Conservation (phyloP, 2,797 vertebrate genomes). For the Gouania willdenowi region DNA sequence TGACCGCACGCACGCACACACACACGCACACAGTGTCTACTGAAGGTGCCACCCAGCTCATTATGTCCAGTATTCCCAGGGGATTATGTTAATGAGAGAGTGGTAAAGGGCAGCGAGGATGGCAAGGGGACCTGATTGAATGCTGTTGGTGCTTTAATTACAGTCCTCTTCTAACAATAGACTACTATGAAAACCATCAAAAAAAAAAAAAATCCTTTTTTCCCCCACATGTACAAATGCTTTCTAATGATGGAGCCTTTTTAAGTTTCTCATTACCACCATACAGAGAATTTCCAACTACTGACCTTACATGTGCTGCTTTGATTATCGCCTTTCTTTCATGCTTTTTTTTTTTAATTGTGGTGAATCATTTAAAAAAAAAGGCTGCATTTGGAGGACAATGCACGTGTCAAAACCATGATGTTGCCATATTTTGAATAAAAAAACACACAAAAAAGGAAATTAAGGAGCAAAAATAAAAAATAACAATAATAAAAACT, state of each 20-base stretch:
- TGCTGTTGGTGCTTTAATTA: slow-evolving; percentile 55
- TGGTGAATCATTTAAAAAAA: slow-evolving; percentile 1
- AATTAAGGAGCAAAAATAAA: slow-evolving; percentile 3
- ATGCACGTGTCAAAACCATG: slow-evolving; percentile 5
- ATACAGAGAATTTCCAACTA: slow-evolving; percentile 4
- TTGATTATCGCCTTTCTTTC: not conserved
- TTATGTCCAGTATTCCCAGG: slow-evolving; percentile 58
- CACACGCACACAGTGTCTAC: slow-evolving; percentile 36
- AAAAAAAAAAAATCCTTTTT: slow-evolving; percentile 40
- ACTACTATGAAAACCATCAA: slow-evolving; percentile 38
- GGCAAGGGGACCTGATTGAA: slow-evolving; percentile 64
- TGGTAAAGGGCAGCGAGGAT: slow-evolving; percentile 65
- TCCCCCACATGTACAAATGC: slow-evolving; percentile 16
- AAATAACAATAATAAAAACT: not conserved
- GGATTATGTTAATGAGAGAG: slow-evolving; percentile 69
- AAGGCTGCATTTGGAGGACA: not conserved
- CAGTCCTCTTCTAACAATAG: slow-evolving; percentile 47
- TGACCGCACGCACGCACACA: slow-evolving; percentile 24
- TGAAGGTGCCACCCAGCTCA: slow-evolving; percentile 56
- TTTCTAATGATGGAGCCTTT: slow-evolving; percentile 30
- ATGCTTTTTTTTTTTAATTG: not conserved
- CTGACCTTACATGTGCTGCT: slow-evolving; percentile 17
- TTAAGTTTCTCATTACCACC: slow-evolving; percentile 8
- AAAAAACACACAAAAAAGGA: not conserved
- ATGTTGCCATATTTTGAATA: not conserved